Evolutionary conservation across 2,797 vertebrate genomes (phyloP).

Genomic region (Peromyscus aztecus): DNA sequence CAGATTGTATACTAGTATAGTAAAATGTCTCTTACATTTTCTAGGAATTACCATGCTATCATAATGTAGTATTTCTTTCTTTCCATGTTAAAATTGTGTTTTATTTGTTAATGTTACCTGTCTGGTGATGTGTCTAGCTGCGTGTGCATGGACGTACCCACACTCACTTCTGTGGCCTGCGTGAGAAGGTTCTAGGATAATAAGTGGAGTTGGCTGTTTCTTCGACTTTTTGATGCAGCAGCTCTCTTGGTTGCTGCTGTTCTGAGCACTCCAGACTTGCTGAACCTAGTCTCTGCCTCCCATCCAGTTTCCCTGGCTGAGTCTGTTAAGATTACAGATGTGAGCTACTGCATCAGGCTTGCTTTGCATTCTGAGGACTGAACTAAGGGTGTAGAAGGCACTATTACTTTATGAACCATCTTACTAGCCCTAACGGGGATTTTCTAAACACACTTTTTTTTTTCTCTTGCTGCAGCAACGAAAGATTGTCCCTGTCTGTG

Average conservation of each 20-base stretch:
- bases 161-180: too few species aligned
- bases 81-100: neutral
- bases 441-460: conserved; percentile 36
- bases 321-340: neutral
- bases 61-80: neutral
- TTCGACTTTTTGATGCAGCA: neutral
- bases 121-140: neutral
- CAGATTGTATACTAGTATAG: neutral
- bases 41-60: neutral
- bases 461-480: conserved; percentile 44
- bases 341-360: neutral
- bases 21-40: conserved; percentile 30
- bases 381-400: neutral
- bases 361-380: neutral
- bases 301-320: neutral
- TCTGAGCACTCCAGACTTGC: neutral
- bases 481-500: neutral
- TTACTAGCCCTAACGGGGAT: neutral
- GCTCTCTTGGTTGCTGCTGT: neutral
- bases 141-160: neutral
- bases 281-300: neutral
- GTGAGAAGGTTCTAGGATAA: neutral
- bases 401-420: neutral
- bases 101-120: neutral
- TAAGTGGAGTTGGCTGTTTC: neutral